phyloP scores from a whole-genome alignment of 1,140 invertebrate genomes.

The Paralvinella palmiformis region DNA sequence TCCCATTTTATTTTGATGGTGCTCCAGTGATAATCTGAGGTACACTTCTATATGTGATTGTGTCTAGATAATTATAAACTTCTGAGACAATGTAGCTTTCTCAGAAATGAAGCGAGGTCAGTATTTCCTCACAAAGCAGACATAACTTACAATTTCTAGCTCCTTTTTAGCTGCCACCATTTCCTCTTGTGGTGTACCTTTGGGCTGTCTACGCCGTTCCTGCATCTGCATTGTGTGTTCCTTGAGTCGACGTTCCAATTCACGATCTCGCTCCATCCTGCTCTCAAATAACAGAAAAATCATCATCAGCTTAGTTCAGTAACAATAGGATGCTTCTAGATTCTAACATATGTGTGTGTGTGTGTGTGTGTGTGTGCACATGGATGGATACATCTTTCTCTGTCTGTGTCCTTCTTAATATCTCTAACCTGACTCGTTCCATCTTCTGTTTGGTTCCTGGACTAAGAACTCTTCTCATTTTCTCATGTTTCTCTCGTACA shows the following conservation, averaged over 20 bases:
- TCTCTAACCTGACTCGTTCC: slow-evolving; percentile 42
- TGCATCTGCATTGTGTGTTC: slow-evolving; percentile 38
- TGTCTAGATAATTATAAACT: too few relatives aligned
- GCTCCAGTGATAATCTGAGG: too few relatives aligned
- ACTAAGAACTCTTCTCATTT: slow-evolving; percentile 32
- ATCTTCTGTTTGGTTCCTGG: slow-evolving; percentile 33
- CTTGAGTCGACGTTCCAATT: slow-evolving; percentile 41
- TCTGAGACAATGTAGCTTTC: too few relatives aligned
- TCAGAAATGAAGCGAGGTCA: too few relatives aligned
- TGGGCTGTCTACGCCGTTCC: slow-evolving; percentile 38
- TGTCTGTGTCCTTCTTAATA: not conserved
- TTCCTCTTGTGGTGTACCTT: slow-evolving; percentile 43
- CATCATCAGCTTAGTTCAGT: not conserved
- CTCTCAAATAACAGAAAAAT: not conserved
- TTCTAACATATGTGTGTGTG: not conserved
- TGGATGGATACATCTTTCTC: too few relatives aligned
- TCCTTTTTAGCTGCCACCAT: slow-evolving; percentile 43
- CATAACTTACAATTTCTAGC: slow-evolving; percentile 42
- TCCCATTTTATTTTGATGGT: too few relatives aligned
- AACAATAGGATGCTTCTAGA: not conserved
- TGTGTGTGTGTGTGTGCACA: not conserved
- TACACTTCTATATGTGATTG: too few relatives aligned
- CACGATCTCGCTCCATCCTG: slow-evolving; percentile 30
- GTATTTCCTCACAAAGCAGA: too few relatives aligned
- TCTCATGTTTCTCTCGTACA: slow-evolving; percentile 37